Evolutionary conservation across 1,140 invertebrate species (phyloP).

Genomic region (Pogonomyrmex barbatus): DNA sequence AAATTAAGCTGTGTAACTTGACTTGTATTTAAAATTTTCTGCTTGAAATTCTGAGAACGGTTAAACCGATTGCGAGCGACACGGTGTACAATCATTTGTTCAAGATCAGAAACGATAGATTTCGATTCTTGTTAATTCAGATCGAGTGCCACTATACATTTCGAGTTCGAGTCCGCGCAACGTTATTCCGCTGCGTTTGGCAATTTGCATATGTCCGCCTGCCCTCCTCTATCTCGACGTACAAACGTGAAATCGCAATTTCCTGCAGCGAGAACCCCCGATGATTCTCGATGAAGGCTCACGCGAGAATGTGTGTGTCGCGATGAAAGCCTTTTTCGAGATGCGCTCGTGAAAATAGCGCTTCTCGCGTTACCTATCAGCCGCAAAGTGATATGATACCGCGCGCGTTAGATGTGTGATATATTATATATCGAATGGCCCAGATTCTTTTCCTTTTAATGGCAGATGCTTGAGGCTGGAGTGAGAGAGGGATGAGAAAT

Average conservation of each 20-base stretch:
- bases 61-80: background rate
- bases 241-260: constrained; percentile 71
- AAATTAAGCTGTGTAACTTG: background rate
- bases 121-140: constrained; percentile 28
- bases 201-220: constrained; percentile 67
- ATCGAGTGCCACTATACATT: constrained; percentile 28
- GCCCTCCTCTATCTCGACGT: constrained; percentile 37
- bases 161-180: constrained; percentile 19
- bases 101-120: constrained; percentile 10
- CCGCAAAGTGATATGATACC: constrained; percentile 39
- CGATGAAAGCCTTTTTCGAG: constrained; percentile 40
- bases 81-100: background rate
- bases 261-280: constrained; percentile 66
- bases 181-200: background rate
- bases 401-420: constrained; percentile 10
- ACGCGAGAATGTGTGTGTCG: constrained; percentile 11
- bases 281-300: constrained; percentile 61
- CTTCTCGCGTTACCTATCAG: constrained; percentile 47
- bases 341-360: constrained; percentile 32
- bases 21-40: background rate
- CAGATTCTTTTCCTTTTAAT: constrained; percentile 43
- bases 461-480: background rate
- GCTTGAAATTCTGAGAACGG: background rate
- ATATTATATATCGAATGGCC: constrained; percentile 26
- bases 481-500: constrained; percentile 37